A percentile compares a stretch with the other conserved stretches of the same genome.
Evolutionary conservation across 1,140 invertebrate species (phyloP).

Genomic region (Drosophila guanche): DNA sequence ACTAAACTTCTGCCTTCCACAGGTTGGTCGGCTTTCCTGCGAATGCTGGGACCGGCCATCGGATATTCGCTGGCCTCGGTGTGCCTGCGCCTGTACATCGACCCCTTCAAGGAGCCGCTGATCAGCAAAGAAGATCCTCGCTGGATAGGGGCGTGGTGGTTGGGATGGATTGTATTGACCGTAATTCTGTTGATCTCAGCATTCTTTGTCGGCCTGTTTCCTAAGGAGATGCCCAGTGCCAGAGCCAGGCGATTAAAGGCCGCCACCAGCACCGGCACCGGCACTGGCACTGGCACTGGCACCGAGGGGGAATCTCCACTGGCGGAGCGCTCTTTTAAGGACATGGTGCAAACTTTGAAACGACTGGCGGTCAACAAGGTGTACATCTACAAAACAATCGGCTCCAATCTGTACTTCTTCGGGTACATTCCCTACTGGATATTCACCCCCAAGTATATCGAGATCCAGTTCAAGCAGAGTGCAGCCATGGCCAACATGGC

Average conservation of each 20-base stretch:
- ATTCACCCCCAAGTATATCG: conserved; percentile 90
- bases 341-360: conserved; percentile 58
- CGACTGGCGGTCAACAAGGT: conserved; percentile 86
- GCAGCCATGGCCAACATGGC: conserved; percentile 87
- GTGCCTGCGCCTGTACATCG: conserved; percentile 88
- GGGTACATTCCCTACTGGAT: conserved; percentile 90
- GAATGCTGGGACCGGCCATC: conserved; percentile 89
- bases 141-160: conserved; percentile 92
- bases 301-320: conserved; percentile 7
- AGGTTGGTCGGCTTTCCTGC: conserved; percentile 88
- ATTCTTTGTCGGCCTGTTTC: conserved; percentile 86
- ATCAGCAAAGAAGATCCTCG: conserved; percentile 88
- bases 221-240: conserved; percentile 86
- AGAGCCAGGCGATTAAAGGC: conserved; percentile 34
- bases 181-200: conserved; percentile 86
- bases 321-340: conserved; percentile 47
- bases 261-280: too few relatives aligned
- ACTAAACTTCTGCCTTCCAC: not conserved
- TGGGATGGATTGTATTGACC: conserved; percentile 89
- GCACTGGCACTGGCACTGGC: too few relatives aligned
- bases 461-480: conserved; percentile 89
- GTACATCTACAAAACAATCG: conserved; percentile 87
- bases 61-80: conserved; percentile 89
- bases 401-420: conserved; percentile 88
- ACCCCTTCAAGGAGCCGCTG: conserved; percentile 87